phyloP scores from a whole-genome alignment of 2,888 invertebrate species.

The Arrhopalites spinosus region DNA sequence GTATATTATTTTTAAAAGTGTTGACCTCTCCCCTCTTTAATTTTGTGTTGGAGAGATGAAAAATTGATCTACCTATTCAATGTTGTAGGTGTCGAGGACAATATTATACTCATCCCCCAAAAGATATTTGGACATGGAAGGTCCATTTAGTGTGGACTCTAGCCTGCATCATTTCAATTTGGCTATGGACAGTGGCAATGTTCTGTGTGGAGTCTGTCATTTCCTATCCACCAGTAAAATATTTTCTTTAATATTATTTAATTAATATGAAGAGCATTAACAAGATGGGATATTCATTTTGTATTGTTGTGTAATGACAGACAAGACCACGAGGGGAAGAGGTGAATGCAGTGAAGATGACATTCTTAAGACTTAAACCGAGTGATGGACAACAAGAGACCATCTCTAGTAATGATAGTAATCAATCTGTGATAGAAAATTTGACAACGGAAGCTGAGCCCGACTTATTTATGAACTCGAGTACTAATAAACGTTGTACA shows the following conservation, averaged over 20 bases:
- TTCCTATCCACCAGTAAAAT: constrained; percentile 25
- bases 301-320: neutral
- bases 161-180: constrained; percentile 58
- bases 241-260: neutral
- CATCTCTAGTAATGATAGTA: neutral
- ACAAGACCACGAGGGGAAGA: constrained; percentile 7
- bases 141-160: constrained; percentile 66
- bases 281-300: neutral
- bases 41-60: no score
- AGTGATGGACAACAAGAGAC: neutral
- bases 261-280: neutral
- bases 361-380: constrained; percentile 17
- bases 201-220: constrained; percentile 48
- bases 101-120: constrained; percentile 60
- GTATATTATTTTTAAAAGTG: constrained; percentile 53
- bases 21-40: no score
- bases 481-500: neutral
- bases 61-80: constrained; percentile 61
- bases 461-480: constrained; percentile 22
- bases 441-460: constrained; percentile 29
- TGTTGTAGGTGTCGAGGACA: constrained; percentile 67
- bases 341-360: constrained; percentile 30
- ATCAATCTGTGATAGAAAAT: constrained; percentile 7
- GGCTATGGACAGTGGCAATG: constrained; percentile 51
- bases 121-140: constrained; percentile 63